Percentiles rank a stretch among this genome's conserved stretches.
phyloP scores from a whole-genome alignment of 2,113 vertebrate species.

The Nicator chloris region DNA sequence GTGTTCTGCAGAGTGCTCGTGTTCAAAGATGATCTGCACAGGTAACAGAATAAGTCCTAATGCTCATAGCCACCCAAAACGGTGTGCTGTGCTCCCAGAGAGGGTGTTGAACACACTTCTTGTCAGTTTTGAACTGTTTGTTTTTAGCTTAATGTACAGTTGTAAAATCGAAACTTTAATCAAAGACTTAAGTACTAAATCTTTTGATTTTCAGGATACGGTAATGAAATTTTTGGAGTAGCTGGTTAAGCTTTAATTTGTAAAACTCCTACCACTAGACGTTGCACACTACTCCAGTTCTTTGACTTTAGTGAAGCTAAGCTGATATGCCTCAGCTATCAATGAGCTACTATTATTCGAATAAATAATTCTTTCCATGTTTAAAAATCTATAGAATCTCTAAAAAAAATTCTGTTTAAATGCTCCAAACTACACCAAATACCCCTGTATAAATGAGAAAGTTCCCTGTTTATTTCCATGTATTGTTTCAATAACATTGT shows the following conservation, averaged over 20 bases:
- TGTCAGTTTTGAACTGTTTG: background rate
- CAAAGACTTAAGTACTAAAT: background rate
- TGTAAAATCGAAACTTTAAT: background rate
- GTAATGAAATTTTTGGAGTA: background rate
- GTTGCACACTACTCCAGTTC: background rate
- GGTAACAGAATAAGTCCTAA: background rate
- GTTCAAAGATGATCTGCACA: background rate
- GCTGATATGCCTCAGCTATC: background rate
- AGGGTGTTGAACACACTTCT: background rate
- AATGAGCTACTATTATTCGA: background rate
- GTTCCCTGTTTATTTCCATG: background rate
- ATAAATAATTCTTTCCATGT: background rate
- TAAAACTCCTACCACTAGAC: background rate
- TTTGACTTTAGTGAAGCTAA: background rate
- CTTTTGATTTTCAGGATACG: background rate
- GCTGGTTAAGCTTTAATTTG: background rate
- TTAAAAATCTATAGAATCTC: background rate
- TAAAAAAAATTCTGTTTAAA: background rate
- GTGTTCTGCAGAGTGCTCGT: background rate
- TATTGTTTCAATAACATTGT: background rate
- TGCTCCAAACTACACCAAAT: background rate
- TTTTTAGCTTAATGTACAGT: background rate
- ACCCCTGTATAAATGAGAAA: background rate
- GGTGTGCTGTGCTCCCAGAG: rapidly evolving
- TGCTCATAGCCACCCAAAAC: background rate